Evolutionary conservation across 1,140 invertebrate genomes (phyloP), one percentile per base, ranked within the genome.

Genomic region (Bombus affinis): DNA sequence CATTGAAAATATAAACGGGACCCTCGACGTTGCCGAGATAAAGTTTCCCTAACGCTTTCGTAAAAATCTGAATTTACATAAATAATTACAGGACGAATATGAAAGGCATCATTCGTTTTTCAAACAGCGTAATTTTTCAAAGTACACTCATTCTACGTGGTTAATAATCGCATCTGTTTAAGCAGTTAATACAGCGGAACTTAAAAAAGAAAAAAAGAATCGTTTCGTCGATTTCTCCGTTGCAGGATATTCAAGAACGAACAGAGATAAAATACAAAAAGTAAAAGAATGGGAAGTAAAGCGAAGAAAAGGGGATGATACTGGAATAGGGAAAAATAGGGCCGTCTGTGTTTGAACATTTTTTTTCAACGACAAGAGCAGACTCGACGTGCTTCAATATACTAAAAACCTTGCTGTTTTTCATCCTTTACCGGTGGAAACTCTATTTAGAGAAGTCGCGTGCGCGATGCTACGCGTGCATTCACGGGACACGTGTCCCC

Each of bases 371-470:
- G 42, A 35, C 10, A 47, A 68, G 62, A 53, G n/a, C 6, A 66
- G 10, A 59, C 70, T 44, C 37, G 8, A 65, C 70, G 71, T 47
- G 77, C n/a, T 53, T 74, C 71, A 42, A 73, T 73, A 62, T 81
- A 73, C 70, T 81, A 39, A 73, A 81, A 73, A 81, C 42, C 78
- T 70, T 35, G 70, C 70, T 28, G 68, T 59, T 72, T 81, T 80
- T 72, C 37, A 57, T 59, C 79, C 68, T 62, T 44, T 74, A 32
- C 42, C 42, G 32, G 65, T 18, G 57, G n/a, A 80, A 80, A 80
- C 78, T 80, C 78, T 80, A 80, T 80, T 80, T 80, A 80, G 78
- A 80, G 65, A 65, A 70, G 78, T 53, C 66, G 44, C 73, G 44
- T 76, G 53, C 53, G 1, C 37, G 53, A 59, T 59, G 35, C 25